Percentiles rank a stretch among this genome's conserved stretches.
Conservation (phyloP, 2,888 invertebrate species). For the Sericinus montela region DNA sequence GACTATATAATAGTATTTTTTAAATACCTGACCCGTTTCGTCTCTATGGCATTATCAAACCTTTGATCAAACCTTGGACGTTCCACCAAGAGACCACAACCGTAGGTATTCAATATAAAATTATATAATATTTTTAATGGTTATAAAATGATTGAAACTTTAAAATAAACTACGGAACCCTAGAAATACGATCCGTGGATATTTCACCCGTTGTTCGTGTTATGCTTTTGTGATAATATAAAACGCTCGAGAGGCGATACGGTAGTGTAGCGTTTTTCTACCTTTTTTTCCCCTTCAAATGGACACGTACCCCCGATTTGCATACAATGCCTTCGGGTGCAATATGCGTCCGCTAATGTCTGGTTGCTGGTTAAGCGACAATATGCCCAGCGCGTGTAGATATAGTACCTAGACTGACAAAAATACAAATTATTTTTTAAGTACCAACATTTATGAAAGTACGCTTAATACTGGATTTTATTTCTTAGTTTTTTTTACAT, state of each 20-base stretch:
- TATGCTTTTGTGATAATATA: slow-evolving; percentile 57
- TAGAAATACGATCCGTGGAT: slow-evolving; percentile 31
- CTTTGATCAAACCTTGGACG: too few species aligned
- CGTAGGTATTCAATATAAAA: too few species aligned
- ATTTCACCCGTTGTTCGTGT: slow-evolving; percentile 44
- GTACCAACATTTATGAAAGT: too few species aligned
- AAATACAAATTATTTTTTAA: background rate
- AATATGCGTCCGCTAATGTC: slow-evolving; percentile 64
- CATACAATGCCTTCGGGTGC: slow-evolving; percentile 72
- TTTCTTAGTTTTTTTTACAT: too few species aligned
- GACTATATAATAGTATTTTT: too few species aligned
- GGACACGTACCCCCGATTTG: slow-evolving; percentile 67
- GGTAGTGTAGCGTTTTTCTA: slow-evolving; percentile 33
- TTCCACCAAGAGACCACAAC: too few species aligned
- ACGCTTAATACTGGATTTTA: too few species aligned
- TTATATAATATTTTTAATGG: too few species aligned
- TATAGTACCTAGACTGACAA: slow-evolving; percentile 8
- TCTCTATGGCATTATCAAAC: too few species aligned
- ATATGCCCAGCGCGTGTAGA: background rate
- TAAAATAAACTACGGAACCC: slow-evolving; percentile 25
- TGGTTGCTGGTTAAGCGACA: slow-evolving; percentile 15
- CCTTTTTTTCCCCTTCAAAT: slow-evolving; percentile 55
- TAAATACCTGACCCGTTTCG: too few species aligned
- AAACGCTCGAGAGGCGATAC: slow-evolving; percentile 48
- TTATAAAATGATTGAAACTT: too few species aligned